A percentile compares a stretch with the other conserved stretches of the same genome.
Evolutionary conservation across 2,888 invertebrate species (phyloP).

Genomic region (Cenopis cana): DNA sequence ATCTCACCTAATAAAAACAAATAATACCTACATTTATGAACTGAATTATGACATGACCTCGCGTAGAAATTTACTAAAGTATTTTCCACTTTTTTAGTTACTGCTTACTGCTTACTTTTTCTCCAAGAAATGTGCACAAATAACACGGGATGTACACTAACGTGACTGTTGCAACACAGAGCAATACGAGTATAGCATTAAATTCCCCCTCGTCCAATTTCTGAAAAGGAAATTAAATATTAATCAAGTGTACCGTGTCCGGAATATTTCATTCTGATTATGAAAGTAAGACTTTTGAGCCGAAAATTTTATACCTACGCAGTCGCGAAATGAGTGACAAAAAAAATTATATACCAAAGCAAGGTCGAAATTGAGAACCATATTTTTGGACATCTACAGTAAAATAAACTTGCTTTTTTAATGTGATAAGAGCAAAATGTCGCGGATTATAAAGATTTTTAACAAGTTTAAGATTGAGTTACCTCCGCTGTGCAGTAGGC

Average conservation of each 20-base stretch:
- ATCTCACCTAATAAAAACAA: conserved; percentile 53
- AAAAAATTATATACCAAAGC: neutral
- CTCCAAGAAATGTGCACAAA: conserved; percentile 55
- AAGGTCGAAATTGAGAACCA: neutral
- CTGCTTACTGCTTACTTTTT: conserved; percentile 51
- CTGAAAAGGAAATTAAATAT: conserved; percentile 50
- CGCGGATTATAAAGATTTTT: conserved; percentile 36
- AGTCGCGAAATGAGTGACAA: conserved; percentile 14
- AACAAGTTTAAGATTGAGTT: conserved; percentile 43
- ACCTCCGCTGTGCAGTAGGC: conserved; percentile 64
- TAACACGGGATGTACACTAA: conserved; percentile 57
- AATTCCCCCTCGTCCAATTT: conserved; percentile 57
- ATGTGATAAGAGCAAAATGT: conserved; percentile 16
- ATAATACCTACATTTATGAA: conserved; percentile 7
- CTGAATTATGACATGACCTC: neutral
- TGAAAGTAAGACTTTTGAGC: conserved; percentile 17
- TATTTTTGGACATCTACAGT: neutral
- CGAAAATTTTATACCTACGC: conserved; percentile 6
- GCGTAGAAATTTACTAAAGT: neutral
- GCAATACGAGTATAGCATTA: conserved; percentile 54
- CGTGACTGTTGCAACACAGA: conserved; percentile 51
- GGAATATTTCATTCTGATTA: conserved; percentile 28
- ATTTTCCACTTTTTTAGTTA: neutral
- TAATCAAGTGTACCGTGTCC: conserved; percentile 26
- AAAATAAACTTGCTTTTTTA: conserved; percentile 23